Base-by-base conservation (phyloP, 2,888 invertebrate genomes). In the Acrocera orbiculus region DNA sequence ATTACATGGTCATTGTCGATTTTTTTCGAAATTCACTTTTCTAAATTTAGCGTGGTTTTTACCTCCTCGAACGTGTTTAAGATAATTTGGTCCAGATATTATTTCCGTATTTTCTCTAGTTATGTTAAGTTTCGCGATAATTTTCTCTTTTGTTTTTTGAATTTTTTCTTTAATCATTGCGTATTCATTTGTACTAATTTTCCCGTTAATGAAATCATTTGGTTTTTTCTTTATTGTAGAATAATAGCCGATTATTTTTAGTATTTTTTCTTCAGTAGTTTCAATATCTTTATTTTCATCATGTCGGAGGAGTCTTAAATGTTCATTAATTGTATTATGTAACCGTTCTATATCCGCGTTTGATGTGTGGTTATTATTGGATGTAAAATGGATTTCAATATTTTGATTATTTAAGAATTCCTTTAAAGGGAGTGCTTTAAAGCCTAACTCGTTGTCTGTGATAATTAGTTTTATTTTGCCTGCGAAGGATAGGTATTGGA, bases 271-370 rank as follows among this genome's bases (percentile, higher is more conserved):
- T 28, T 44, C 42, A 4, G 37, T 34, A 7, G 42, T 36, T 3
- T 36, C 44, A n/a, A 17, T 23, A n/a, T 39, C 35, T 27, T 37
- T 39, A 20, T 14, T 37, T 2, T 35, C 27, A 10, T 44, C 40
- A 9, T 45, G 44, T 34, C 35, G 36, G 17, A 43, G 23, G 5
- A 43, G 34, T 22, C 41, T 17, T 9, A 44, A 22, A 13, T 45
- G 42, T 38, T 42, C 45, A 14, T 43, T 45, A 0, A 44, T 41
- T 1, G 42, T 46, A 7, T 43, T 44, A 10, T 44, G 28, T 6
- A 41, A 16, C 17, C 41, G 16, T 40, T 42, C 38, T 3, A 42
- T 34, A 19, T 44, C 39, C 4, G 41, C 10, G 14, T 45, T 43
- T 7, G 41, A 38, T 8, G 40, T 39, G 17, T 40, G 38, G 11